phyloP scores from a whole-genome alignment of 2,797 vertebrate genomes.

The Lepilemur ruficaudatus region DNA sequence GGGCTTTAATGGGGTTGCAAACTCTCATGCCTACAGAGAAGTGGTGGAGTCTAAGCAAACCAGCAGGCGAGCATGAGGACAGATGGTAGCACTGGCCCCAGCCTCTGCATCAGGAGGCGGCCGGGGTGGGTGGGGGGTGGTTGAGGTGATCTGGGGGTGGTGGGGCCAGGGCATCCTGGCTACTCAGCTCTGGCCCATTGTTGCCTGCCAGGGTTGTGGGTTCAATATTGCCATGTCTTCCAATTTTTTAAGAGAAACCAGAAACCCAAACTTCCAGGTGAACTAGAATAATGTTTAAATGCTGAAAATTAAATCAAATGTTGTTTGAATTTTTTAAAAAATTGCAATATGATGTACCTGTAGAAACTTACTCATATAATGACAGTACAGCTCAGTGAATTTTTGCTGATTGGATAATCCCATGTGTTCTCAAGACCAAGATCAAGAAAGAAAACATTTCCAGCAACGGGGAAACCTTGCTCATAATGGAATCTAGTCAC shows the following conservation, averaged over 20 bases:
- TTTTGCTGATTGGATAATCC: not conserved
- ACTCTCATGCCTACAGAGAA: not conserved
- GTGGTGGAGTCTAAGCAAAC: not conserved
- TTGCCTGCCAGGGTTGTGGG: not conserved
- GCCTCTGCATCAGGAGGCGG: not conserved
- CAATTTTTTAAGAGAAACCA: not conserved
- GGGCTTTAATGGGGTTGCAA: not conserved
- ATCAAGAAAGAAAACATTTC: not conserved
- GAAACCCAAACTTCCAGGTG: not conserved
- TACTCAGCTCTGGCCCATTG: not conserved
- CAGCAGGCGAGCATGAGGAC: not conserved
- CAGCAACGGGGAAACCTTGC: not conserved
- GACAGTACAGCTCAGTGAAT: not conserved
- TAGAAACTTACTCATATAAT: not conserved
- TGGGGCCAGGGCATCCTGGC: not conserved
- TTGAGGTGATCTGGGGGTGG: fast-evolving
- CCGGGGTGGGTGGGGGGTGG: not conserved
- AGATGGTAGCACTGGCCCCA: not conserved
- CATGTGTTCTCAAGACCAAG: not conserved
- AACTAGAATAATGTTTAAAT: not conserved
- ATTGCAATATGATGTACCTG: too few species aligned
- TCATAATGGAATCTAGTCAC: not conserved
- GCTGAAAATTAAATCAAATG: not conserved
- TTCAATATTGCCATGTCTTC: not conserved
- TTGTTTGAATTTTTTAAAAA: not conserved